Conservation (phyloP, 2,113 vertebrate species). For the Aptenodytes patagonicus region DNA sequence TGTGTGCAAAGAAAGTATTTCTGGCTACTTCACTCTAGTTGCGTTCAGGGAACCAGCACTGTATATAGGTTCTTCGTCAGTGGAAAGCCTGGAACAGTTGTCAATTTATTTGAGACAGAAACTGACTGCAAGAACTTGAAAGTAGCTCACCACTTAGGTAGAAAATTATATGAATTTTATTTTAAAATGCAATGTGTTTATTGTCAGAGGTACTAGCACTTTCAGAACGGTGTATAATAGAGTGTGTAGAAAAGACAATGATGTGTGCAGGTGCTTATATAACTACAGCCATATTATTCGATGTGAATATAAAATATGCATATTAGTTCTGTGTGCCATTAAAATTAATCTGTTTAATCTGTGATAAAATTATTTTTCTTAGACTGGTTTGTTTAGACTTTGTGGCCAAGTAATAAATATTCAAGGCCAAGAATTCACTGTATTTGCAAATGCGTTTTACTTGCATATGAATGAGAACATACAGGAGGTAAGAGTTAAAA, state of each 20-base stretch:
- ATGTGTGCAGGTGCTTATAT: not conserved
- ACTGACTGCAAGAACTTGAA: not conserved
- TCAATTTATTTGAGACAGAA: not conserved
- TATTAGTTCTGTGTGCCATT: not conserved
- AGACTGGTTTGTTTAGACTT: not conserved
- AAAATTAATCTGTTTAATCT: not conserved
- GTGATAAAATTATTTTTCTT: not conserved
- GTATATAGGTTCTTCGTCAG: not conserved
- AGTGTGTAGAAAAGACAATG: not conserved
- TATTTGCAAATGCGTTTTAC: not conserved
- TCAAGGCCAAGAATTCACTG: not conserved
- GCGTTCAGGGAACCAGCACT: not conserved
- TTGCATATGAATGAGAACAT: not conserved
- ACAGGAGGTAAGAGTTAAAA: not conserved
- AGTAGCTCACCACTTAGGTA: not conserved
- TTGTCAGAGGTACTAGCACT: not conserved
- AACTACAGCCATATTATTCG: not conserved
- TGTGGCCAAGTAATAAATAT: not conserved
- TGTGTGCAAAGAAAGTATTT: not conserved
- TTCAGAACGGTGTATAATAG: not conserved
- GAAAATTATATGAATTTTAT: not conserved
- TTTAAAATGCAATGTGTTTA: not conserved
- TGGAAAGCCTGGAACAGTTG: not conserved
- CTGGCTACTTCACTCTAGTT: not conserved
- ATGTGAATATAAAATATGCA: not conserved